These are phyloP conservation scores for Philaenus spumarius DNA, from an alignment of 1,140 invertebrate genomes.

Conservation along the genomic window DNA sequence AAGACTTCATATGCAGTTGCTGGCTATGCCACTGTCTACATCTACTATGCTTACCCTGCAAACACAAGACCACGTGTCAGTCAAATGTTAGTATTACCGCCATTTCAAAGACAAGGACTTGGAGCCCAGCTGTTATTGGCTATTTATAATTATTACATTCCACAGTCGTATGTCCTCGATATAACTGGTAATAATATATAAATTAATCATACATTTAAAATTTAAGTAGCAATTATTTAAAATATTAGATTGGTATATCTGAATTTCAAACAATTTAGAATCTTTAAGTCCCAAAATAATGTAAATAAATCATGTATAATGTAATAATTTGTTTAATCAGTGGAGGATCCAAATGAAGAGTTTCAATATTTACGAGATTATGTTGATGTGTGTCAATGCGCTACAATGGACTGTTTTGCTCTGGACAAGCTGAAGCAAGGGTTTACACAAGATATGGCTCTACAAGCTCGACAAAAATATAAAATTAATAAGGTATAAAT, in stretches of 20 bases:
- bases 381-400: constrained; percentile 74
- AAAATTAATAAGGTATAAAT: constrained; percentile 72
- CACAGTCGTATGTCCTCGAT: constrained; percentile 65
- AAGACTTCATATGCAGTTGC: constrained; percentile 61
- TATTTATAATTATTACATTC: constrained; percentile 71
- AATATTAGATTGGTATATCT: too few species aligned
- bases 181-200: constrained; percentile 63
- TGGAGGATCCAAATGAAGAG: constrained; percentile 86
- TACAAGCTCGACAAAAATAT: constrained; percentile 63
- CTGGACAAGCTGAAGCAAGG: constrained; percentile 59
- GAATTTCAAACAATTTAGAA: too few species aligned
- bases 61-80: constrained; percentile 82
- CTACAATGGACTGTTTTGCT: constrained; percentile 58
- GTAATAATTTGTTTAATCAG: constrained; percentile 46
- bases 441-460: constrained; percentile 68
- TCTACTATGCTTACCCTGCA: constrained; percentile 89
- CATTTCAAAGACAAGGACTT: constrained; percentile 78
- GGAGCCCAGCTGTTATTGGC: constrained; percentile 68
- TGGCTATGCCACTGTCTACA: constrained; percentile 88
- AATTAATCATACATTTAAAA: background rate
- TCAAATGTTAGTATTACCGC: constrained; percentile 85
- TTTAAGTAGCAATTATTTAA: background rate
- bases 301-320: too few species aligned
- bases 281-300: too few species aligned
- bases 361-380: constrained; percentile 85